Percentiles rank a stretch among this genome's conserved stretches.
Evolutionary conservation across 2,888 invertebrate species (phyloP).

Genomic region (Chydorus sphaericus): DNA sequence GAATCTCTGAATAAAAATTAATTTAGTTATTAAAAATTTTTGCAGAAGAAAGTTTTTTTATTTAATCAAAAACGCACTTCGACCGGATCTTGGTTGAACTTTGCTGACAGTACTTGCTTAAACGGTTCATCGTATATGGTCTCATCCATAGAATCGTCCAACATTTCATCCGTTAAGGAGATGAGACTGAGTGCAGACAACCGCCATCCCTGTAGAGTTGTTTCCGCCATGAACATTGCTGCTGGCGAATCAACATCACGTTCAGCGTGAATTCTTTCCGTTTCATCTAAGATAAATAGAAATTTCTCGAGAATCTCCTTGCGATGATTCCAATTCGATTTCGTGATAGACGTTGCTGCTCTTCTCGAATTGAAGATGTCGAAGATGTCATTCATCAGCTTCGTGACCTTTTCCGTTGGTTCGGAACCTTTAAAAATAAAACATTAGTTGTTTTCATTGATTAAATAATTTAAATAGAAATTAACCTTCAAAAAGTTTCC

Average conservation of each 20-base stretch:
- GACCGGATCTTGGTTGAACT: neutral
- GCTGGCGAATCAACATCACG: too few species aligned
- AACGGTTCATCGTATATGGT: too few species aligned
- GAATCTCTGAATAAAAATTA: neutral
- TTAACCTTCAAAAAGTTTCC: slow-evolving; percentile 1
- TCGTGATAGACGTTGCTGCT: too few species aligned
- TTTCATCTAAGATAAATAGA: too few species aligned
- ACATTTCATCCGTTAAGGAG: neutral
- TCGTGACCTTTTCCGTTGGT: neutral
- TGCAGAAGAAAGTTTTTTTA: neutral
- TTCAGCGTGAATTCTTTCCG: too few species aligned
- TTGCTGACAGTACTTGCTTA: neutral
- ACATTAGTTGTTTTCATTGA: neutral
- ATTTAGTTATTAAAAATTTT: neutral
- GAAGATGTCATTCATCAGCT: neutral
- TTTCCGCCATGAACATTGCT: too few species aligned
- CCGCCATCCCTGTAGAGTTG: too few species aligned
- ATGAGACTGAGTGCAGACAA: neutral
- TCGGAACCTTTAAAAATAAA: neutral
- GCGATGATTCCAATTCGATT: too few species aligned
- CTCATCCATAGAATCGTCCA: too few species aligned
- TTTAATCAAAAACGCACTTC: too few species aligned
- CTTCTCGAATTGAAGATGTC: neutral
- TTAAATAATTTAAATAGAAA: neutral
- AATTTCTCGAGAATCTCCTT: too few species aligned